A percentile compares a stretch with the other conserved stretches of the same genome.
These are phyloP conservation scores for Gadus macrocephalus DNA, from an alignment of 2,113 vertebrate genomes.

Conservation along the genomic window DNA sequence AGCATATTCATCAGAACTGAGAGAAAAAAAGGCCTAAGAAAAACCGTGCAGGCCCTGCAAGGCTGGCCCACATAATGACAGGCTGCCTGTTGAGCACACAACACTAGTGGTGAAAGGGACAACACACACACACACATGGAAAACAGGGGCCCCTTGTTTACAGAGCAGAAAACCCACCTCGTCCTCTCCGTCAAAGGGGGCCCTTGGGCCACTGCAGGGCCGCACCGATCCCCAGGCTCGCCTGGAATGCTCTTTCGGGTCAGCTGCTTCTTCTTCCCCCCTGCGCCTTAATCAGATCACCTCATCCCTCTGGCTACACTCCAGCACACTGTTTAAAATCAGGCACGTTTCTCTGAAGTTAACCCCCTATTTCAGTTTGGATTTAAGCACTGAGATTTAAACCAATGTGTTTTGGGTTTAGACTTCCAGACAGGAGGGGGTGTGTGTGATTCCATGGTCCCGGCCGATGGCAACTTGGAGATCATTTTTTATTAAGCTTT, in stretches of 20 bases:
- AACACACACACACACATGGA: conserved; percentile 31
- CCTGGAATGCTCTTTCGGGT: conserved; percentile 17
- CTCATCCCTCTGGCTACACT: background rate
- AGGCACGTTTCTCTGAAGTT: too few species aligned
- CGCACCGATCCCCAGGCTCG: conserved; percentile 21
- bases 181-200: background rate
- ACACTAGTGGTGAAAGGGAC: conserved; percentile 28
- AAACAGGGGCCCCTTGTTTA: conserved; percentile 41
- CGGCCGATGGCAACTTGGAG: too few species aligned
- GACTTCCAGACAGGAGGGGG: too few species aligned
- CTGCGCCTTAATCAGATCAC: conserved; percentile 1
- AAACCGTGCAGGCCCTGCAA: conserved; percentile 20
- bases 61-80: conserved; percentile 51
- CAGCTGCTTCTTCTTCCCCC: conserved; percentile 8
- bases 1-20: conserved; percentile 47
- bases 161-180: background rate
- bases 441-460: too few species aligned
- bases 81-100: conserved; percentile 32
- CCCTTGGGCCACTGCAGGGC: background rate
- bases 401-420: too few species aligned
- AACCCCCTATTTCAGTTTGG: too few species aligned
- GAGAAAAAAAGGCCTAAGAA: conserved; percentile 17
- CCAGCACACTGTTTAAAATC: background rate
- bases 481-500: too few species aligned
- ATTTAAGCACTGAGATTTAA: too few species aligned